phyloP scores from a whole-genome alignment of 1,140 invertebrate species.

The Pseudachorutes palmiensis region DNA sequence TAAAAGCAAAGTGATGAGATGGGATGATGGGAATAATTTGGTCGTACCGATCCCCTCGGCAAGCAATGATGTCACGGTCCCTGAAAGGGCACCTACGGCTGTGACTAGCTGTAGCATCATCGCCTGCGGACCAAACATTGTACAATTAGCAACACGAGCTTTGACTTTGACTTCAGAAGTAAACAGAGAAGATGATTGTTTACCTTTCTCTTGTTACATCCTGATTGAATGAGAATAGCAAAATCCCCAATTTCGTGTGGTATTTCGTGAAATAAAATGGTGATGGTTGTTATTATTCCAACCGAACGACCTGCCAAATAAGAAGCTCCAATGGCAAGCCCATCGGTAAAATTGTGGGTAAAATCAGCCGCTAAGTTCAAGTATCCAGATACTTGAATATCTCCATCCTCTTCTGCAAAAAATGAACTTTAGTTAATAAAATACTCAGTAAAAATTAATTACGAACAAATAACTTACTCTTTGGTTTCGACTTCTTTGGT shows the following conservation, averaged over 20 bases:
- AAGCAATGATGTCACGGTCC: constrained; percentile 75
- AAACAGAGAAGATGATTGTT: constrained; percentile 16
- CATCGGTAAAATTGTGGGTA: constrained; percentile 95
- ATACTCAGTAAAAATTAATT: too few species aligned
- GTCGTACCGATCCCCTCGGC: constrained; percentile 60
- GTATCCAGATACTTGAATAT: constrained; percentile 87
- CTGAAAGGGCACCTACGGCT: constrained; percentile 85
- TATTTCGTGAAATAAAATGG: constrained; percentile 91
- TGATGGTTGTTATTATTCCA: constrained; percentile 80
- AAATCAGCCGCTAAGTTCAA: constrained; percentile 91
- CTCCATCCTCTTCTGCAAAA: constrained; percentile 39
- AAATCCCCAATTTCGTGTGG: constrained; percentile 98
- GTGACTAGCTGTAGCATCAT: constrained; percentile 86
- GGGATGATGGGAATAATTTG: too few species aligned
- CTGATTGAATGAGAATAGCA: constrained; percentile 90
- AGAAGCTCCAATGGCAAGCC: constrained; percentile 91
- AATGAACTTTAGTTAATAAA: not conserved
- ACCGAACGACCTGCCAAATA: constrained; percentile 77
- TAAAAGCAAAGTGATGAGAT: too few species aligned
- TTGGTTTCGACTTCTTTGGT: constrained; percentile 13
- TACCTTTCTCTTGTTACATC: constrained; percentile 76
- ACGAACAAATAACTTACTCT: constrained; percentile 1
- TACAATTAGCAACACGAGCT: constrained; percentile 34
- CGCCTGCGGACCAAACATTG: too few species aligned
- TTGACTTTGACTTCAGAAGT: too few species aligned